Conservation (phyloP, 1,140 invertebrate species). For the Panulirus ornatus region DNA sequence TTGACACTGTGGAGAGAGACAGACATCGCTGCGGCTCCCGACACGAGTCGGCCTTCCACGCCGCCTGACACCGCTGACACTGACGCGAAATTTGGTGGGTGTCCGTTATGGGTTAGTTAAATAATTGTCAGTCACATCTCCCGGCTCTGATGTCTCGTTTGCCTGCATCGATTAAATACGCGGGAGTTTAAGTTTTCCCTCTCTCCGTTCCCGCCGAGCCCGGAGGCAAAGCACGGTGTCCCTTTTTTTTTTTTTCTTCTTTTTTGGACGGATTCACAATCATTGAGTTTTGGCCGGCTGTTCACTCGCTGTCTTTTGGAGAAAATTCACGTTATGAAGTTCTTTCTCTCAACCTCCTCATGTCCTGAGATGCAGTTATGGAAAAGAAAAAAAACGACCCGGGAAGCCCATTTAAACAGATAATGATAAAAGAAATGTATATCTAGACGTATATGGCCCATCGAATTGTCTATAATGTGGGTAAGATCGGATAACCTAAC, state of each 20-base stretch:
- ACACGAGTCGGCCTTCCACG: neutral
- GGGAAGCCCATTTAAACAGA: too few species aligned
- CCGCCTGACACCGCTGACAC: neutral
- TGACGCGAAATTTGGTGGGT: neutral
- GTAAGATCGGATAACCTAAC: too few species aligned
- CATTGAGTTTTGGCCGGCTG: neutral
- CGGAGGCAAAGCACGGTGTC: neutral
- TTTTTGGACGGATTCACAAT: neutral
- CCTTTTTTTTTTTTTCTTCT: too few species aligned
- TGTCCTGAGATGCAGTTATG: too few species aligned
- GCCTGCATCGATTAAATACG: conserved; percentile 2
- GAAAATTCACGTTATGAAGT: too few species aligned
- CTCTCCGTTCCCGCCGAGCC: neutral
- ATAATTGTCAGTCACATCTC: neutral
- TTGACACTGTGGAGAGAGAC: neutral
- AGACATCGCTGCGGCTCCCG: neutral
- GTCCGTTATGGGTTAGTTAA: neutral
- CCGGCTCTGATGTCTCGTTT: neutral
- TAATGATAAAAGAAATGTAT: too few species aligned
- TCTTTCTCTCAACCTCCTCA: too few species aligned
- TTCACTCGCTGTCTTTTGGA: too few species aligned
- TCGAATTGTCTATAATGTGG: too few species aligned
- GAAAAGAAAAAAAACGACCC: too few species aligned
- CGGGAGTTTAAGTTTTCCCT: too few species aligned
- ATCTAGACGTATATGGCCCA: too few species aligned